These are phyloP conservation scores for Limnephilus auricula DNA, from an alignment of 2,888 invertebrate species.

Conservation along the genomic window DNA sequence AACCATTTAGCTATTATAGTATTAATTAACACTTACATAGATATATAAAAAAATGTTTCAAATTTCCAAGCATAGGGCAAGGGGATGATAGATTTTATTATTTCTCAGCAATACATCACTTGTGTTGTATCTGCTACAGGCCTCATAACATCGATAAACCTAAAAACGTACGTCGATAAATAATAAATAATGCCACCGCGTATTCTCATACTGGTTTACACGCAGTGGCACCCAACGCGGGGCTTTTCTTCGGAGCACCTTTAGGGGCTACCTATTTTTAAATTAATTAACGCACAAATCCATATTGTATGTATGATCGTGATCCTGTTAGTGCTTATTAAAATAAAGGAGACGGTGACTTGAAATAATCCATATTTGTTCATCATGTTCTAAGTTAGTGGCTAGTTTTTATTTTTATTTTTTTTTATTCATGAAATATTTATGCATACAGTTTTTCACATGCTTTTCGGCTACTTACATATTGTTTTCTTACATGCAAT, in stretches of 20 bases:
- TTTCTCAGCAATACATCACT: neutral
- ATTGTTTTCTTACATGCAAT: no score
- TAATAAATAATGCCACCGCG: neutral
- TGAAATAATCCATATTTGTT: neutral
- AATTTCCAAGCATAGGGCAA: no score
- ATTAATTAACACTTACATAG: neutral
- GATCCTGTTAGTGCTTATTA: neutral
- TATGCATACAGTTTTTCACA: no score
- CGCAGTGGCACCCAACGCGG: neutral
- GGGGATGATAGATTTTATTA: neutral
- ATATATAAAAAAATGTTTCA: no score
- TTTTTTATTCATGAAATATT: no score
- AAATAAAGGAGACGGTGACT: neutral
- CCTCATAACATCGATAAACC: slow-evolving; percentile 2
- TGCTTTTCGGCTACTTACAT: no score
- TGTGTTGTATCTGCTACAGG: neutral
- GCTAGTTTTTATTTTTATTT: no score
- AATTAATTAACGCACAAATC: neutral
- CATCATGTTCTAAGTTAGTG: neutral
- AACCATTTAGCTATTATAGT: neutral
- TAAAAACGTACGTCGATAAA: neutral
- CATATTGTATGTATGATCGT: no score
- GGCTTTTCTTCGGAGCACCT: no score
- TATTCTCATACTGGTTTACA: neutral
- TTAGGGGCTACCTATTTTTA: neutral